Evolutionary conservation across 2,113 vertebrate species (phyloP).

Genomic region (Burhinus oedicnemus): DNA sequence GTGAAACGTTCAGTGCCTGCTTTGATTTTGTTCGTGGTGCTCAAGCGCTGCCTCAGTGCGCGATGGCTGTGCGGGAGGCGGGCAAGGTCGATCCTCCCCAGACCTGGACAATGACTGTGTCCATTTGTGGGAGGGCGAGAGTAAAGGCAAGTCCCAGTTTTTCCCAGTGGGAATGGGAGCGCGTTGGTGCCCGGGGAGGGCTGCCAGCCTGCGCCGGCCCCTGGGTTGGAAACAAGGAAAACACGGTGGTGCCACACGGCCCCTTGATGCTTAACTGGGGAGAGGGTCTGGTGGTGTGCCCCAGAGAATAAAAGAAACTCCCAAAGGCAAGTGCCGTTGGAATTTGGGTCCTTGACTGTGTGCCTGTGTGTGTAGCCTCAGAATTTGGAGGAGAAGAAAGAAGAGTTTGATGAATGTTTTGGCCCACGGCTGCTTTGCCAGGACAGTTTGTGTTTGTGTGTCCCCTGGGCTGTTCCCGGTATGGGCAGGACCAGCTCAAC

Average conservation of each 20-base stretch:
- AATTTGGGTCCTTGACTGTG: background rate
- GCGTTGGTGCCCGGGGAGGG: background rate
- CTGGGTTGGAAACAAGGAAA: background rate
- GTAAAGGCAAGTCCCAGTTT: background rate
- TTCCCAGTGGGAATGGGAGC: background rate
- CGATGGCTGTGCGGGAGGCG: accelerated
- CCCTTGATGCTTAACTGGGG: background rate
- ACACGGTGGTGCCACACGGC: accelerated
- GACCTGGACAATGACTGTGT: background rate
- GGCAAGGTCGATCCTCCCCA: background rate
- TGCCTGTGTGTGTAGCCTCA: background rate
- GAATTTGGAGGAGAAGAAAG: background rate
- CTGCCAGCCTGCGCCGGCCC: background rate
- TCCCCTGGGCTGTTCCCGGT: background rate
- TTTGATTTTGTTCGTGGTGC: background rate
- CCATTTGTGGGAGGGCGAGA: background rate
- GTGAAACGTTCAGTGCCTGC: accelerated
- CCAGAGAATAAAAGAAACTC: background rate
- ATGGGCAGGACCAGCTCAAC: background rate
- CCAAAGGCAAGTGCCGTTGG: background rate
- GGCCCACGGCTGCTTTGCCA: background rate
- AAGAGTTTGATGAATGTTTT: background rate
- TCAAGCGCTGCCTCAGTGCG: background rate
- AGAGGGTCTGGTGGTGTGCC: background rate
- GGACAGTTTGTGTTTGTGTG: background rate